Base-by-base conservation (phyloP, 2,888 invertebrate species). In the Sesamia inferens region DNA sequence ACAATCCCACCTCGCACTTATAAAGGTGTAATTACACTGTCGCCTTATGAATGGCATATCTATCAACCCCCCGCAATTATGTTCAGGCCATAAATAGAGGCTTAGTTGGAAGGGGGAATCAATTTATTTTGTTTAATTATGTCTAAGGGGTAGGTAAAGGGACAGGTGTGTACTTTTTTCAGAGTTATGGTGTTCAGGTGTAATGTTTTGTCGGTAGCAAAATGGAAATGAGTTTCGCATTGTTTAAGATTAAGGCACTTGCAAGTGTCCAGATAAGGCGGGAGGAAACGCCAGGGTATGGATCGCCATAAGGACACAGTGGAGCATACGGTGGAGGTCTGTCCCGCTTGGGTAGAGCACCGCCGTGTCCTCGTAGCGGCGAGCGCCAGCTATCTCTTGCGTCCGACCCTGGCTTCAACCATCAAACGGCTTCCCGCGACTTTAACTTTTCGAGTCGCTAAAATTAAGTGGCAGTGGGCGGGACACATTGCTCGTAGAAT, bases 101-200 rank as follows among this genome's bases (percentile, higher is more conserved):
- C 79, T 68, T 62, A 58, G 47, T 5, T 14, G 39, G n/a, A 24
- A 39, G 82, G 77, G 82, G 55, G 67, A 76, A 79, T 79, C 79
- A 76, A 79, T 81, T 79, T 79, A 79, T 79, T 79, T 71, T 71
- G 82, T 71, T 65, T 81, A 76, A 79, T 71, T 57, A 71, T 47
- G 71, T 57, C 57, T 8, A 7, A 47, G 19, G 71, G 47, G 47
- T 39, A 16, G 1, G 7, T 5, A 16, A 10, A 58, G 44, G 44
- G 70, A 8, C n/a, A 47, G 70, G 71, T 70, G 55, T 11, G 69
- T 11, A 5, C n/a, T 47, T 69, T 68, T 31, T 55, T 70, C 16
- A 0, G 31, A 70, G n/a, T 44, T 55, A 55, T 42, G 3, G 5
- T 5, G 24, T 44, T 39, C 66, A 11, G 31, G 14, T 31, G 47